Evolutionary conservation across 2,888 invertebrate species (phyloP), one percentile per base, ranked within the genome.

Genomic region (Noctua pronuba): DNA sequence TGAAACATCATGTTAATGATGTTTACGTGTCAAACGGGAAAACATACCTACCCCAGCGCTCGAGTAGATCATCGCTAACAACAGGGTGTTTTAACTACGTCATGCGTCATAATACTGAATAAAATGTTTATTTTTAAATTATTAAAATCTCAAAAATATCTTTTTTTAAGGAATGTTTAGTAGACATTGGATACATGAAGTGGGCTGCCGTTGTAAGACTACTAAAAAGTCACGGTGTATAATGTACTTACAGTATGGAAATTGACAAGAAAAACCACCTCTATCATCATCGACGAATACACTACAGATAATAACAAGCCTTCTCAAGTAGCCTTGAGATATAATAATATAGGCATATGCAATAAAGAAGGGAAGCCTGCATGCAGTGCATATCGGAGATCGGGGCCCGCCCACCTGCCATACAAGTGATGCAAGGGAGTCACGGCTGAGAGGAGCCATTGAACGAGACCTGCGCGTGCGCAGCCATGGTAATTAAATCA

Each of bases 381-480:
- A 74, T 73, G 18, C 52, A 16, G 38, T 49, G 64, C 80, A 55
- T 84, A 85, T 85, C 82, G 35, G 66, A 52, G 65, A 78, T 85
- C 86, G 55, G 69, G 52, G n/a, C 38, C 60, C 72, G 73, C 82
- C 85, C 78, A 76, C 85, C 85, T 87, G 85, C 86, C 73, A 73
- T 68, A 75, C 87, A 72, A 38, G 24, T 79, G 75, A 77, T 82
- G 80, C 79, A 82, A 75, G 82, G 87, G 88, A 80, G 79, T 86
- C 88, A 87, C 78, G 87, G 77, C 70, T 67, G 74, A 88, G 38
- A 49, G 65, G 64, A 74, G 60, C 75, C 66, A 82, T 73, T 85
- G 74, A 80, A 75, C 75, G 66, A 41, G 46, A 73, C 67, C n/a
- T 73, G 70, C 73, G 44, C 68, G 31, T 41, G 49, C 75, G 58